A percentile compares a stretch with the other conserved stretches of the same genome.
phyloP scores from a whole-genome alignment of 2,113 vertebrate genomes.

The Hoplias malabaricus region DNA sequence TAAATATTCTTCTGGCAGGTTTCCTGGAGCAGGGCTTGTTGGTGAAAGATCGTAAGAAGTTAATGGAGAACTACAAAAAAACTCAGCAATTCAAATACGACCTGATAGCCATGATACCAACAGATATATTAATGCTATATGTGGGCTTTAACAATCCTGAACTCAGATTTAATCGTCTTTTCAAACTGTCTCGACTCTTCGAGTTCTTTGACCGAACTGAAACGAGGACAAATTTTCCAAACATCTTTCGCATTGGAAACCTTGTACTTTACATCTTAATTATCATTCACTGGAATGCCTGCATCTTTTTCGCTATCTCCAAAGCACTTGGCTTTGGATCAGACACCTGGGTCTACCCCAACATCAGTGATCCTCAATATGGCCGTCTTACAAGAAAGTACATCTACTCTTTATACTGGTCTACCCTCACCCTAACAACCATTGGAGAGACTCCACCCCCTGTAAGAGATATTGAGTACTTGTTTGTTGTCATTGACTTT shows the following conservation, averaged over 20 bases:
- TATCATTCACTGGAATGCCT: conserved; percentile 88
- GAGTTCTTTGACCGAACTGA: conserved; percentile 87
- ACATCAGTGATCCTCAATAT: conserved; percentile 76
- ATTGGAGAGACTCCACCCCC: conserved; percentile 85
- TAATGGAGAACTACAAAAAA: conserved; percentile 80
- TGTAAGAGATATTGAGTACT: conserved; percentile 80
- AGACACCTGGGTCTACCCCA: conserved; percentile 86
- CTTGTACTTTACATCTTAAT: conserved; percentile 84
- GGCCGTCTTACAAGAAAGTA: conserved; percentile 72
- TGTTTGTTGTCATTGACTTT: conserved; percentile 86
- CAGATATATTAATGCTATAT: conserved; percentile 81
- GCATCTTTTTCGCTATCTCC: conserved; percentile 84
- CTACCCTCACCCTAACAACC: conserved; percentile 83
- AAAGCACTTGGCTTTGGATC: conserved; percentile 84
- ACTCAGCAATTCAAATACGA: conserved; percentile 85
- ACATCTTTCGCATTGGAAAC: conserved; percentile 83
- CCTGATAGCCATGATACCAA: conserved; percentile 82
- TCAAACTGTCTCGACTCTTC: conserved; percentile 79
- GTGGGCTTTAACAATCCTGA: conserved; percentile 83
- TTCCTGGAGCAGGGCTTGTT: conserved; percentile 97
- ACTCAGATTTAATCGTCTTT: conserved; percentile 82
- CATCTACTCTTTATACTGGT: conserved; percentile 79
- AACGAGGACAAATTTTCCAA: conserved; percentile 85
- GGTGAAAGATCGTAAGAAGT: conserved; percentile 77
- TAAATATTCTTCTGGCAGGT: conserved; percentile 69